phyloP scores from a whole-genome alignment of 2,888 invertebrate species.

The Hypsopygia costalis region DNA sequence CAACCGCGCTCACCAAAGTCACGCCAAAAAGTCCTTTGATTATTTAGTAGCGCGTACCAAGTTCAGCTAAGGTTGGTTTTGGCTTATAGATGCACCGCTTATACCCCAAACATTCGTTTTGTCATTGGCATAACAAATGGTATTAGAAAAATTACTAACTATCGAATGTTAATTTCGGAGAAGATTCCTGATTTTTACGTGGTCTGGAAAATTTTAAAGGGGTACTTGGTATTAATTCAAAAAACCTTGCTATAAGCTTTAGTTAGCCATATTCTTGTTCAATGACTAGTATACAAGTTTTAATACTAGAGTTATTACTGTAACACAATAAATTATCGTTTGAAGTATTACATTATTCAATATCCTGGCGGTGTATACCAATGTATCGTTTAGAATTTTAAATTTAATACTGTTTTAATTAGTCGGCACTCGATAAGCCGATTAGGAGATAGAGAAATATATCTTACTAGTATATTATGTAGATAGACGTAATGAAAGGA shows the following conservation, averaged over 20 bases:
- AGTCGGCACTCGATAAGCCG: conserved; percentile 32
- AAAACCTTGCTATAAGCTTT: background rate
- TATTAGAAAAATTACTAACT: no score
- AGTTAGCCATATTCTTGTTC: conserved; percentile 9
- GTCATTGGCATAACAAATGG: no score
- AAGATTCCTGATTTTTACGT: no score
- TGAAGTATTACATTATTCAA: conserved; percentile 3
- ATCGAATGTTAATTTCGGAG: no score
- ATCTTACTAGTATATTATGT: background rate
- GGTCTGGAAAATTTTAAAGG: no score
- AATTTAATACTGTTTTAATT: conserved; percentile 39
- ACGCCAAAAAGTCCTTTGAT: no score
- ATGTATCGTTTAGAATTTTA: conserved; percentile 19
- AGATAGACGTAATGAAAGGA: background rate
- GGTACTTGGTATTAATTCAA: no score
- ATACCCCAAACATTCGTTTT: no score
- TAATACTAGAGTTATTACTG: background rate
- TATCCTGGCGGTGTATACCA: background rate
- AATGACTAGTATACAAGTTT: background rate
- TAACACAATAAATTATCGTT: conserved; percentile 16
- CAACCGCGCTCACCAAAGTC: no score
- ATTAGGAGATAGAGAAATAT: conserved; percentile 13
- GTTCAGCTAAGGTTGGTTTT: no score
- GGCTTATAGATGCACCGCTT: no score
- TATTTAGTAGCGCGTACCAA: no score